Evolutionary conservation across 2,797 vertebrate genomes (phyloP).

Genomic region (Sebastiscus albofasciatus): DNA sequence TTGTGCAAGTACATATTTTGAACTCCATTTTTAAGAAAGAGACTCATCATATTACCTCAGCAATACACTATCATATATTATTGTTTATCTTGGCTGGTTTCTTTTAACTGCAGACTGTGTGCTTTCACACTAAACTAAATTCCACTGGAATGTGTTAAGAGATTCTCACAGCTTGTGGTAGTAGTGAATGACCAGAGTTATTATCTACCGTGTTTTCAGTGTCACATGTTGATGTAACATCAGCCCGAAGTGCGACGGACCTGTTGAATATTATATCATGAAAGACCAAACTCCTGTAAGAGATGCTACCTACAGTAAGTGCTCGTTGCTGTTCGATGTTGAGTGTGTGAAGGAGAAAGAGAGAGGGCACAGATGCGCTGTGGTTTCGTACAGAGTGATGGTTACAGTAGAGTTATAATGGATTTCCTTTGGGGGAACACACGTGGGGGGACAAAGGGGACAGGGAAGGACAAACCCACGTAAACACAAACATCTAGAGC

Average conservation of each 20-base stretch:
- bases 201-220: slow-evolving; percentile 28
- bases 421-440: slow-evolving; percentile 62
- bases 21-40: slow-evolving; percentile 21
- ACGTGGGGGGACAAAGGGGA: slow-evolving; percentile 30
- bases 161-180: slow-evolving; percentile 59
- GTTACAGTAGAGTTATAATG: slow-evolving; percentile 57
- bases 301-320: slow-evolving; percentile 57
- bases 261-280: slow-evolving; percentile 16
- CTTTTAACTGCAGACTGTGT: slow-evolving; percentile 25
- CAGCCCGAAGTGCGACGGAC: slow-evolving; percentile 26
- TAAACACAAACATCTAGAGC: slow-evolving; percentile 54
- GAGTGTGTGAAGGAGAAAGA: slow-evolving; percentile 44
- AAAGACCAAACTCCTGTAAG: slow-evolving; percentile 17
- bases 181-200: slow-evolving; percentile 38
- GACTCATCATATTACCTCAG: slow-evolving; percentile 29
- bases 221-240: slow-evolving; percentile 10
- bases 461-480: slow-evolving; percentile 2
- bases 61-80: neutral
- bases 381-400: slow-evolving; percentile 52
- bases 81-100: slow-evolving; percentile 37
- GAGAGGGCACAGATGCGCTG: slow-evolving; percentile 28
- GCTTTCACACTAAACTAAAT: slow-evolving; percentile 36
- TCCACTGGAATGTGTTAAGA: slow-evolving; percentile 65
- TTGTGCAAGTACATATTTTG: slow-evolving; percentile 26
- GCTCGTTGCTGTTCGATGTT: slow-evolving; percentile 52